These are phyloP conservation scores for Neopipo cinnamomea DNA, from an alignment of 2,113 vertebrate genomes.

Conservation along the genomic window DNA sequence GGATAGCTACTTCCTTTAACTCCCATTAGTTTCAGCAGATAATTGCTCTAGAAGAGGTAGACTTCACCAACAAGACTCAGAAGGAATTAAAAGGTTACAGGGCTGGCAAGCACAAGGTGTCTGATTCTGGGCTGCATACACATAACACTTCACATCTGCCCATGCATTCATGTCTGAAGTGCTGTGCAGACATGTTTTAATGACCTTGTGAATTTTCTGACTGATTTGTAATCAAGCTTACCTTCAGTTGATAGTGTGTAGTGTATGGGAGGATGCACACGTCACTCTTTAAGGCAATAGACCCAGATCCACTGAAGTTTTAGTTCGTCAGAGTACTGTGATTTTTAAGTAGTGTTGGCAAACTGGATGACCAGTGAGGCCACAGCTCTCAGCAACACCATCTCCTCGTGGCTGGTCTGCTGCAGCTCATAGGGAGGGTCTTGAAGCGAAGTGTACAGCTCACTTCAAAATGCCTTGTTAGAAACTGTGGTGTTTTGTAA, in stretches of 20 bases:
- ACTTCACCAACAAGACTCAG: neutral
- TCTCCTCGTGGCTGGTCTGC: neutral
- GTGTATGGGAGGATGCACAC: neutral
- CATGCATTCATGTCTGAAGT: neutral
- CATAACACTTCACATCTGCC: neutral
- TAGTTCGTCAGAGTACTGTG: neutral
- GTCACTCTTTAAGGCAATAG: neutral
- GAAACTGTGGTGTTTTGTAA: fast-evolving
- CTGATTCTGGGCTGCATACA: neutral
- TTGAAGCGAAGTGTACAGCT: neutral
- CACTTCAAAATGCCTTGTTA: neutral
- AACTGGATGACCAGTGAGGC: neutral
- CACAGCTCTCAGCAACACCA: neutral
- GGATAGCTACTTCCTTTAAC: neutral
- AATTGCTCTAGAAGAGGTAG: neutral
- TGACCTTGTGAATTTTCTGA: neutral
- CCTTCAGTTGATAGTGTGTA: neutral
- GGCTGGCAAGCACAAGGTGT: neutral
- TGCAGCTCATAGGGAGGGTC: neutral
- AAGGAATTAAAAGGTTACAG: neutral
- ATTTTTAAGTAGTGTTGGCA: neutral
- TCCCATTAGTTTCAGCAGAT: neutral
- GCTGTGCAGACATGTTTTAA: neutral
- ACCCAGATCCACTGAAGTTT: neutral
- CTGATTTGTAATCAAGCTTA: neutral